Conservation (phyloP, 2,797 vertebrate species). For the Sebastes reedi region DNA sequence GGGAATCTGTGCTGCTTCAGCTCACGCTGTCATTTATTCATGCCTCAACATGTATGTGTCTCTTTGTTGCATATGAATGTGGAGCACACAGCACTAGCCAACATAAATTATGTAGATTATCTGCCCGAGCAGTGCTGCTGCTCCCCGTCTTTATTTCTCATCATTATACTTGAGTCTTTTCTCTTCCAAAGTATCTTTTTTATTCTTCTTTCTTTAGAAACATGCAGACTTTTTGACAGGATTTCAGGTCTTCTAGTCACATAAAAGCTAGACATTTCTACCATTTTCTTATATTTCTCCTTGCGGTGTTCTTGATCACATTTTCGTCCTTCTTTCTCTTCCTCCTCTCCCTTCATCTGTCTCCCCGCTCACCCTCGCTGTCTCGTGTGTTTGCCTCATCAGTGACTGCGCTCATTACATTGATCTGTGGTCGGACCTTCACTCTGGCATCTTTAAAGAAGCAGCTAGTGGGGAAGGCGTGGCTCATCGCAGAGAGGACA, state of each 20-base stretch:
- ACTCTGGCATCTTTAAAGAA: constrained; percentile 44
- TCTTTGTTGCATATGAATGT: constrained; percentile 40
- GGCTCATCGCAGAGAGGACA: constrained; percentile 8
- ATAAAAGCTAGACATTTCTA: not conserved
- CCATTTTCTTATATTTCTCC: not conserved
- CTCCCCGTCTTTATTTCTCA: constrained; percentile 5
- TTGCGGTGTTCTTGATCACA: not conserved
- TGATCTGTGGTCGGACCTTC: constrained; percentile 48
- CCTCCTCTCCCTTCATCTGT: constrained; percentile 25
- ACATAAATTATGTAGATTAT: constrained; percentile 66
- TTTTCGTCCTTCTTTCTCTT: constrained; percentile 3
- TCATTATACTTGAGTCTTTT: not conserved
- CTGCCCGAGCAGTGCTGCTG: constrained; percentile 9
- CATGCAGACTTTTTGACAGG: not conserved
- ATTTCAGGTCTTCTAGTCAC: not conserved
- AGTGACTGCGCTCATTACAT: constrained; percentile 42
- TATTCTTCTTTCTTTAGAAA: not conserved
- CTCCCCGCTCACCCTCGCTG: not conserved
- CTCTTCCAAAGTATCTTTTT: constrained; percentile 5
- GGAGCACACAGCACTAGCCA: constrained; percentile 31
- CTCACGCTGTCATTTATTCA: constrained; percentile 48
- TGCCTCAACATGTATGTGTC: constrained; percentile 36
- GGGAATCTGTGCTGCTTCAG: constrained; percentile 11
- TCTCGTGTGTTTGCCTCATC: constrained; percentile 39
- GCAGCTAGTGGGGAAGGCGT: constrained; percentile 23